A percentile compares a stretch with the other conserved stretches of the same genome.
Evolutionary conservation across 2,113 vertebrate species (phyloP).

Genomic region (Todiramphus chloris): DNA sequence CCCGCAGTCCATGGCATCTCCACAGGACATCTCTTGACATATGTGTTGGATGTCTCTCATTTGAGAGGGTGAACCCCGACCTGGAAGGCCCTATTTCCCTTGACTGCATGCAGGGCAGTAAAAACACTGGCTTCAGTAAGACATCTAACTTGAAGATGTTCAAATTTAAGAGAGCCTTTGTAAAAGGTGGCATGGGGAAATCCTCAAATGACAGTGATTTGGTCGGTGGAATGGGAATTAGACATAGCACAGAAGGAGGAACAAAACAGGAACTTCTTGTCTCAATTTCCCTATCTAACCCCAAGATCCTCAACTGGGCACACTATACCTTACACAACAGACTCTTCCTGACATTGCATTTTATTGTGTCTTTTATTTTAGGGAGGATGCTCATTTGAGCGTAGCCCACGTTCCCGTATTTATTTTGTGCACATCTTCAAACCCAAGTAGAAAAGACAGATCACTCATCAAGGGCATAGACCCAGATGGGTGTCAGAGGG

Average conservation of each 20-base stretch:
- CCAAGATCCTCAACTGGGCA: not conserved
- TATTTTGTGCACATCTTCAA: not conserved
- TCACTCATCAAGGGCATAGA: not conserved
- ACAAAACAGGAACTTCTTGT: not conserved
- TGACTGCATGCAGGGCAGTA: not conserved
- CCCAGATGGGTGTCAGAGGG: not conserved
- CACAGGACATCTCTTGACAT: not conserved
- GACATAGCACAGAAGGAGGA: not conserved
- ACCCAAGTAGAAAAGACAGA: not conserved
- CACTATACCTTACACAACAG: not conserved
- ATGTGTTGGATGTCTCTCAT: not conserved
- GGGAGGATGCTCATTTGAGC: fast-evolving
- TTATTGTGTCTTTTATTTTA: not conserved
- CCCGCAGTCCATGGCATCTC: not conserved
- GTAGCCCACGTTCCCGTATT: not conserved
- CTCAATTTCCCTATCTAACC: not conserved
- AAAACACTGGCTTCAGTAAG: not conserved
- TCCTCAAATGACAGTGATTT: fast-evolving
- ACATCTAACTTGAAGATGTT: not conserved
- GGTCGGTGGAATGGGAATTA: not conserved
- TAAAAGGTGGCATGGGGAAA: not conserved
- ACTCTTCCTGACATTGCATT: not conserved
- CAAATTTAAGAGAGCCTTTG: not conserved
- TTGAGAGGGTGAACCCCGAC: not conserved
- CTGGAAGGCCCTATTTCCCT: not conserved